Evolutionary conservation across 1,140 invertebrate species (phyloP).

Genomic region (Brachionus angularis): DNA sequence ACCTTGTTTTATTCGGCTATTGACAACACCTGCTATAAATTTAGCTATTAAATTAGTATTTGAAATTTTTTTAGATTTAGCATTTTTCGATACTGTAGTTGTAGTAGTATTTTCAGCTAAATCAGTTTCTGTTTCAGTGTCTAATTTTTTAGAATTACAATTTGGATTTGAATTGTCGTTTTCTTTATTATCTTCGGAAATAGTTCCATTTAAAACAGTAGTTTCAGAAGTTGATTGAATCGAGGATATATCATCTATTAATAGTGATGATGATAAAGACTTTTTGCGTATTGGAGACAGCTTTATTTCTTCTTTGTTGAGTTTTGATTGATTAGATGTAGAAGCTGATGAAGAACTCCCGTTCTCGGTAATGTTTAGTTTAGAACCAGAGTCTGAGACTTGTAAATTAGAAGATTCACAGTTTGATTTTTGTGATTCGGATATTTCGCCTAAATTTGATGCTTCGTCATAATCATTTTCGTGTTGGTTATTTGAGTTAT

Average conservation of each 20-base stretch:
- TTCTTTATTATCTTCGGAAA: constrained; percentile 35
- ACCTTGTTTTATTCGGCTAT: constrained; percentile 4
- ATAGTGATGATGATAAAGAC: neutral
- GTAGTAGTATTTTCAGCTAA: no score
- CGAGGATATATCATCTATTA: constrained; percentile 24
- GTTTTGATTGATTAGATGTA: neutral
- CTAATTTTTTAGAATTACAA: neutral
- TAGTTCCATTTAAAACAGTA: constrained; percentile 11
- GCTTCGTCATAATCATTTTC: constrained; percentile 39
- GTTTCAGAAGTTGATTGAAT: constrained; percentile 7
- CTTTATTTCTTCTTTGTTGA: constrained; percentile 36
- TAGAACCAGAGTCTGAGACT: neutral
- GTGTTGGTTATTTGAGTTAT: neutral
- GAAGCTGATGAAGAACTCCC: neutral
- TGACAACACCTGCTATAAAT: constrained; percentile 20
- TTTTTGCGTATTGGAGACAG: constrained; percentile 40
- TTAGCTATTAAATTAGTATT: constrained; percentile 38
- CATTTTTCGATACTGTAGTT: no score
- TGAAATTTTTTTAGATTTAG: constrained; percentile 5
- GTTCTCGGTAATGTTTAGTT: neutral
- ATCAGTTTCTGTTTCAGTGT: neutral
- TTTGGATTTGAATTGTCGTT: neutral
- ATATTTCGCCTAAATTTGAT: constrained; percentile 36
- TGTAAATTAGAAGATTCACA: constrained; percentile 2
- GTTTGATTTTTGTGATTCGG: constrained; percentile 31